Conservation (phyloP, 2,113 vertebrate species). For the Elachura formosa region DNA sequence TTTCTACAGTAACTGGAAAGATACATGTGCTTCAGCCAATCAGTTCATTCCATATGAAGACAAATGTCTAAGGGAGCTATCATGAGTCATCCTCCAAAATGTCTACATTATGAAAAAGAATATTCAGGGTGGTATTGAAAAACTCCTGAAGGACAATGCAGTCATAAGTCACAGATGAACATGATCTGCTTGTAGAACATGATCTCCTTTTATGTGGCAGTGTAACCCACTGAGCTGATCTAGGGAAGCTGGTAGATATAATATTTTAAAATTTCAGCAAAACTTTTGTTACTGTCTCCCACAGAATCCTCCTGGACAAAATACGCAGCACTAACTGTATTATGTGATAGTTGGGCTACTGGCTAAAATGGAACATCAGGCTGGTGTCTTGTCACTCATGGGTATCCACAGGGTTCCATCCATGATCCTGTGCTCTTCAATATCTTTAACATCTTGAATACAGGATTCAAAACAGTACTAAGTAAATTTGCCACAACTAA, state of each 20-base stretch:
- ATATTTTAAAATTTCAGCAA: neutral
- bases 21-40: neutral
- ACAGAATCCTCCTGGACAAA: neutral
- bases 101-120: neutral
- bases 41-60: neutral
- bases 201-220: neutral
- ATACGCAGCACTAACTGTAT: neutral
- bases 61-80: neutral
- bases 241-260: neutral
- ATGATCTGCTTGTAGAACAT: fast-evolving
- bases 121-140: neutral
- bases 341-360: fast-evolving
- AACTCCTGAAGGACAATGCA: neutral
- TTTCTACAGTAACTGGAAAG: neutral
- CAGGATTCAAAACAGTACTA: neutral
- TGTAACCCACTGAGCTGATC: neutral
- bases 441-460: neutral
- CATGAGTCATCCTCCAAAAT: neutral
- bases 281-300: neutral
- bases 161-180: fast-evolving
- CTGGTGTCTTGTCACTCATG: neutral
- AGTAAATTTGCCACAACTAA: neutral
- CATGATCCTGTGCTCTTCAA: neutral
- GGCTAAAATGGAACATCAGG: neutral
- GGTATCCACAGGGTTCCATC: neutral